phyloP scores from a whole-genome alignment of 2,797 vertebrate genomes.

The Anguilla pacifica region DNA sequence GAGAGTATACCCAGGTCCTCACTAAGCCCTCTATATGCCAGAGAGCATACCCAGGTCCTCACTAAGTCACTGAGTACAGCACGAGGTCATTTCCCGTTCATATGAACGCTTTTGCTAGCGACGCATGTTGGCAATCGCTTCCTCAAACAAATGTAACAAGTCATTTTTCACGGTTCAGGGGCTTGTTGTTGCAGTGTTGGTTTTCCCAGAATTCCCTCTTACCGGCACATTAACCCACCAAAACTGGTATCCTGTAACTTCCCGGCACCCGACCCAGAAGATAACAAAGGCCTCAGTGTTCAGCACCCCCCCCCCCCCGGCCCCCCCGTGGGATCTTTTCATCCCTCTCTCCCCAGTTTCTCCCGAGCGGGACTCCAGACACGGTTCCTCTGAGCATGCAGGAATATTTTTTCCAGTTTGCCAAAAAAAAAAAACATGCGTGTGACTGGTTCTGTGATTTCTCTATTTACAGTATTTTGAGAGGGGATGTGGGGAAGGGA shows the following conservation, averaged over 20 bases:
- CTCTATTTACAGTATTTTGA: not conserved
- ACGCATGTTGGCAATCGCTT: not conserved
- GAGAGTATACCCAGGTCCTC: no score
- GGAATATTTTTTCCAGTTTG: not conserved
- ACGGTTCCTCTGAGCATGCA: not conserved
- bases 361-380: not conserved
- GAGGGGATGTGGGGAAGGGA: not conserved
- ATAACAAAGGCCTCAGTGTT: slow-evolving; percentile 28
- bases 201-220: not conserved
- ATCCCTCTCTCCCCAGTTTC: not conserved
- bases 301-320: not conserved
- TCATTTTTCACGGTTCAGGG: not conserved
- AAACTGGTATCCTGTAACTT: not conserved
- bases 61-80: not conserved
- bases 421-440: not conserved
- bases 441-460: not conserved
- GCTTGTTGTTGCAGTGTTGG: not conserved
- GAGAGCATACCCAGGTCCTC: no score
- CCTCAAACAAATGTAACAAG: not conserved
- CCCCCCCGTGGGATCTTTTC: no score
- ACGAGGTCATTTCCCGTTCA: not conserved
- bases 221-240: not conserved
- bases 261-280: slow-evolving; percentile 12
- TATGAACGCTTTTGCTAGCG: not conserved
- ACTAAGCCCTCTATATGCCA: no score